phyloP scores from a whole-genome alignment of 2,888 invertebrate species.

The Lutraria lutraria region DNA sequence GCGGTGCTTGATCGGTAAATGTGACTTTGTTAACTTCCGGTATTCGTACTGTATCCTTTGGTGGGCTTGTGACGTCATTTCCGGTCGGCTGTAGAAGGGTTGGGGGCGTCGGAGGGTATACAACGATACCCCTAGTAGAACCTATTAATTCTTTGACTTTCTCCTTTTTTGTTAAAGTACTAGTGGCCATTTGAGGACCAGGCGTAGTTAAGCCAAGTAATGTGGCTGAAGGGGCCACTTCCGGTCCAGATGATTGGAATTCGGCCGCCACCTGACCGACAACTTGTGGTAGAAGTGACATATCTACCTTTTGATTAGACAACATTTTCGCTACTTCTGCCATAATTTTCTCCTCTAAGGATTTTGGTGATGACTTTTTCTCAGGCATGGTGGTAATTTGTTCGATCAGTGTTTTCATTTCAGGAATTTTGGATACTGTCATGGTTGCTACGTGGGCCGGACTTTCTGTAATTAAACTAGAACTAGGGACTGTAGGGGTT shows the following conservation, averaged over 20 bases:
- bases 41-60: neutral
- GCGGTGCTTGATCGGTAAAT: neutral
- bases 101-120: constrained; percentile 35
- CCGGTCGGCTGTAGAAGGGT: neutral
- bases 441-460: neutral
- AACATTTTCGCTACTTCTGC: constrained; percentile 36
- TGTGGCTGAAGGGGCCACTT: constrained; percentile 1
- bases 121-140: constrained; percentile 33
- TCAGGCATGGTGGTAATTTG: neutral
- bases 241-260: neutral
- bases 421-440: neutral
- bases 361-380: neutral
- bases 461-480: neutral
- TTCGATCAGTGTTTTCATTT: neutral
- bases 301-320: constrained; percentile 24
- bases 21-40: neutral
- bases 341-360: constrained; percentile 39
- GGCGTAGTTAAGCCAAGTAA: constrained; percentile 24
- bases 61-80: neutral
- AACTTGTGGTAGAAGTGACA: constrained; percentile 9
- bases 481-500: neutral
- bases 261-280: constrained; percentile 18
- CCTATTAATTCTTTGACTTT: constrained; percentile 27
- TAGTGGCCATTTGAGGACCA: neutral
- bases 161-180: constrained; percentile 30